Evolutionary conservation across 1,140 invertebrate species (phyloP).

Genomic region (Diachasma alloeum): DNA sequence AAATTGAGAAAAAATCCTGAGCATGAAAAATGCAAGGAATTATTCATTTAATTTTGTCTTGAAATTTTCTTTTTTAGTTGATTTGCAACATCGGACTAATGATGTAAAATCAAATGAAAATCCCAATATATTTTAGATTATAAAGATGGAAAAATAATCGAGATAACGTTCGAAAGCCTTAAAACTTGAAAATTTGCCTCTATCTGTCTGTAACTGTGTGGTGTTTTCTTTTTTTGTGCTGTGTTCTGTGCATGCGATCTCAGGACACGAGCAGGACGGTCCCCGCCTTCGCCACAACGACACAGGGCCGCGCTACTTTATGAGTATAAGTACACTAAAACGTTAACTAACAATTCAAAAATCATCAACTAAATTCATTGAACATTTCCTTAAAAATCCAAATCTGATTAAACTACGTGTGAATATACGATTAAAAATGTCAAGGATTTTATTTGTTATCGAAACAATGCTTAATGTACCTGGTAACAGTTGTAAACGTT

Average conservation of each 20-base stretch:
- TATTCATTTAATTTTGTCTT: too few relatives aligned
- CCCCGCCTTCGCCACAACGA: slow-evolving; percentile 63
- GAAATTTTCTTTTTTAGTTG: too few relatives aligned
- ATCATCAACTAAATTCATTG: too few relatives aligned
- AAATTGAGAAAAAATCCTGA: too few relatives aligned
- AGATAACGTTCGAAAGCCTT: too few relatives aligned
- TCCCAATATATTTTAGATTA: too few relatives aligned
- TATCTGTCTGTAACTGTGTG: slow-evolving; percentile 63
- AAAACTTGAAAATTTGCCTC: slow-evolving; percentile 39
- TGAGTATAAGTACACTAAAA: slow-evolving; percentile 59
- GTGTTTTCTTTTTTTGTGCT: slow-evolving; percentile 58
- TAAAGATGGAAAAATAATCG: too few relatives aligned
- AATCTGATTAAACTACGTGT: background rate
- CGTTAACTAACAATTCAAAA: background rate
- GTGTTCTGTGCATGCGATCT: slow-evolving; percentile 66
- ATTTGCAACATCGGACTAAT: too few relatives aligned
- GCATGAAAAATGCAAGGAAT: too few relatives aligned
- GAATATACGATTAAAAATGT: background rate
- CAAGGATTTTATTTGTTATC: background rate
- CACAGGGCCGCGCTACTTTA: slow-evolving; percentile 64
- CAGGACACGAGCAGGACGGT: slow-evolving; percentile 64
- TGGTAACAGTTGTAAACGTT: background rate
- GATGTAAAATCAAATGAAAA: too few relatives aligned
- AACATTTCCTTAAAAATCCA: too few relatives aligned
- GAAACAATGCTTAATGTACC: background rate